Conservation (phyloP, 2,888 invertebrate species). For the Notodonta ziczac region DNA sequence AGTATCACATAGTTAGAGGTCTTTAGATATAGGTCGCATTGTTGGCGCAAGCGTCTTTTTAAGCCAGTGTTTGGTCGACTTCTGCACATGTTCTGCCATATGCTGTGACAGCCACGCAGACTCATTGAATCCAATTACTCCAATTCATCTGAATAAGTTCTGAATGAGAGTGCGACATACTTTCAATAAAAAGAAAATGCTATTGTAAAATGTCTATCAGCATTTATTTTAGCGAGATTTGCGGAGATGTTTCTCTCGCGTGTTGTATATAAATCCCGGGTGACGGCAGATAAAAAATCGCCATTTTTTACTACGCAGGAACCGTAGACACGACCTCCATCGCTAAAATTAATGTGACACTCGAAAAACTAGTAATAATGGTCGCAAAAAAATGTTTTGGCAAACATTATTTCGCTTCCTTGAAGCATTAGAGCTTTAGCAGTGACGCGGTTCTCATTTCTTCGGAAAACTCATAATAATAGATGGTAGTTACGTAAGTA, state of each 20-base stretch:
- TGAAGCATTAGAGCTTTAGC: slow-evolving; percentile 59
- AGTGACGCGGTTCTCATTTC: slow-evolving; percentile 52
- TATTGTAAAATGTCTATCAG: slow-evolving; percentile 6
- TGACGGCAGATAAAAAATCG: slow-evolving; percentile 21
- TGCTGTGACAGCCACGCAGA: background rate
- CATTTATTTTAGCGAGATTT: slow-evolving; percentile 22
- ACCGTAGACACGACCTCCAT: slow-evolving; percentile 39
- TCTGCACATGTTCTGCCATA: background rate
- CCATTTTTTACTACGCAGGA: slow-evolving; percentile 22
- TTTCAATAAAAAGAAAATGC: background rate
- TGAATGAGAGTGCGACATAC: background rate
- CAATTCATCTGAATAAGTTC: background rate
- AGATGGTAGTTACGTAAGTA: slow-evolving; percentile 11
- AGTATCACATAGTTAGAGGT: too few relatives aligned
- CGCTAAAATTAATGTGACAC: slow-evolving; percentile 43
- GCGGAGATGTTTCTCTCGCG: slow-evolving; percentile 15
- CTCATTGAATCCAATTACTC: too few relatives aligned
- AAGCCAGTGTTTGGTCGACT: too few relatives aligned
- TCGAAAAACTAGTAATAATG: slow-evolving; percentile 54
- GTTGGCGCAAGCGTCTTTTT: too few relatives aligned
- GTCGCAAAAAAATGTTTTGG: slow-evolving; percentile 69
- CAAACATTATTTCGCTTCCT: slow-evolving; percentile 67
- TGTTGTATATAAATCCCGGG: slow-evolving; percentile 16
- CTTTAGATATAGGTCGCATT: too few relatives aligned
- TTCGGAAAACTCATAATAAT: slow-evolving; percentile 32